phyloP scores from a whole-genome alignment of 2,797 vertebrate species.

The Liasis olivaceus region DNA sequence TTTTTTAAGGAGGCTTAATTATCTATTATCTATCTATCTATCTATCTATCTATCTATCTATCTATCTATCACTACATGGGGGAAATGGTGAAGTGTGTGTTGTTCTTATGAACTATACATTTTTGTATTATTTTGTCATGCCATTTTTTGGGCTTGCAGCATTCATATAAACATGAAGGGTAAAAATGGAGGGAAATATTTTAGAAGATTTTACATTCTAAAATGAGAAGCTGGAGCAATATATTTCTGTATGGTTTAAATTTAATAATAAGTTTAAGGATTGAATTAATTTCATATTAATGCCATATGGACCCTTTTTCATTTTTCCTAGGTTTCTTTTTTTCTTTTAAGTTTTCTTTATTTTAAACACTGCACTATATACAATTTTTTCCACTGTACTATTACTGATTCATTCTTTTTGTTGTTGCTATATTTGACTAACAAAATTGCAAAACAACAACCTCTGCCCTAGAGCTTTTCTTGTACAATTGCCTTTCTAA shows the following conservation, averaged over 20 bases:
- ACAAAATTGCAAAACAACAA: not conserved
- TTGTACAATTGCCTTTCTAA: not conserved
- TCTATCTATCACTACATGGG: not conserved
- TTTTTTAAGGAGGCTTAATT: not conserved
- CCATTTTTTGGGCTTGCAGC: not conserved
- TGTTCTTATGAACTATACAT: not conserved
- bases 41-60: rapidly evolving
- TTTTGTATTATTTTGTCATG: not conserved
- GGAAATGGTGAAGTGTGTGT: not conserved
- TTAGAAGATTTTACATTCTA: not conserved
- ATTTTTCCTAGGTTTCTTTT: not conserved
- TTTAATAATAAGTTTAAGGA: not conserved
- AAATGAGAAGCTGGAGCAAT: not conserved
- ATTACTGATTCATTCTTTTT: not conserved
- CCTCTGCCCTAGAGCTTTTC: not conserved
- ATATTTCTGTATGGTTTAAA: not conserved
- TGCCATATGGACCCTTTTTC: not conserved
- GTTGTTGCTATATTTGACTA: not conserved
- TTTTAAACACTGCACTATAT: not conserved
- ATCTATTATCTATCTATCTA: not conserved
- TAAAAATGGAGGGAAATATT: not conserved
- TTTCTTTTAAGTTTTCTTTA: not conserved
- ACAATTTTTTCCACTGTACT: not conserved
- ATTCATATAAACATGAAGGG: not conserved
- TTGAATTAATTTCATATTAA: not conserved